Evolutionary conservation across 2,113 vertebrate genomes (phyloP).

Genomic region (Percina caprodes): DNA sequence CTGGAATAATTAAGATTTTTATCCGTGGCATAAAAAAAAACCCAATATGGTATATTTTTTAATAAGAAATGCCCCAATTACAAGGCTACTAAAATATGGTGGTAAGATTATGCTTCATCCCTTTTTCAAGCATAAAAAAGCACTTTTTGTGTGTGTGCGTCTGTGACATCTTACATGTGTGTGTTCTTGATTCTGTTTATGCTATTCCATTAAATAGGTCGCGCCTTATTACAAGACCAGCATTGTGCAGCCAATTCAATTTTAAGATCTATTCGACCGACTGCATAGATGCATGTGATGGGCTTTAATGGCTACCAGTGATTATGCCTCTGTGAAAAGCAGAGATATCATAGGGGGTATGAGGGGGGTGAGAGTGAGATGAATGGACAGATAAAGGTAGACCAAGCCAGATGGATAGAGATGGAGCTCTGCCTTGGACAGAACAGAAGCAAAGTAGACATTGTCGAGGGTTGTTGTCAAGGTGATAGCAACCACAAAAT

Average conservation of each 20-base stretch:
- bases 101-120: conserved; percentile 18
- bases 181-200: not conserved
- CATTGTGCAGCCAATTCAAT: not conserved
- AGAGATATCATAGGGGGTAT: not conserved
- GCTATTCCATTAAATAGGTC: not conserved
- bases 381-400: conserved; percentile 12
- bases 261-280: conserved; percentile 14
- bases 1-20: conserved; percentile 69
- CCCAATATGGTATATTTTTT: conserved; percentile 50
- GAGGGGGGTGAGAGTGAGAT: conserved; percentile 3
- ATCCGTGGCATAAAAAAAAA: conserved; percentile 40
- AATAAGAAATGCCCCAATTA: conserved; percentile 49
- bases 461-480: conserved; percentile 44
- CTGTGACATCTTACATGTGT: conserved; percentile 3
- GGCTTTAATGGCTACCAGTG: conserved; percentile 9
- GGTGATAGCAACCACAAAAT: conserved; percentile 56
- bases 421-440: conserved; percentile 31
- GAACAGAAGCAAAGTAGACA: conserved; percentile 16
- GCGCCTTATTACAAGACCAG: not conserved
- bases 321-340: conserved; percentile 2
- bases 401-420: conserved; percentile 12
- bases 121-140: conserved; percentile 22
- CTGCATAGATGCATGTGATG: not conserved
- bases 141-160: not conserved
- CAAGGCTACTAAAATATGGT: conserved; percentile 22